Evolutionary conservation across 2,888 invertebrate genomes (phyloP).

Genomic region (Andrena flavipes): DNA sequence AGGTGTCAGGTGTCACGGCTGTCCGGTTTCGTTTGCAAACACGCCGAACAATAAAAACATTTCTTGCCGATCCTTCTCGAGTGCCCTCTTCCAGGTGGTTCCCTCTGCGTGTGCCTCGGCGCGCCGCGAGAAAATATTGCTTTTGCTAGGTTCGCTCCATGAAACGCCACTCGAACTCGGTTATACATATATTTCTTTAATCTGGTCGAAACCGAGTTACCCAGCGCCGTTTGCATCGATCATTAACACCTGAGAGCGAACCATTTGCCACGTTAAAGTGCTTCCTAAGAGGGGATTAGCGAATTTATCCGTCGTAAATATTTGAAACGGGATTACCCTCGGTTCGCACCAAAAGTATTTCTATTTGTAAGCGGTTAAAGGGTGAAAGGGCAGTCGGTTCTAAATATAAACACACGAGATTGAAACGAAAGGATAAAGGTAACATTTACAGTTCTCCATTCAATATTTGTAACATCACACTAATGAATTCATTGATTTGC

Average conservation of each 20-base stretch:
- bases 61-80: constrained; percentile 55
- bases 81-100: constrained; percentile 39
- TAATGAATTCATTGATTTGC: too few relatives aligned
- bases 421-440: too few relatives aligned
- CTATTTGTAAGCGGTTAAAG: too few relatives aligned
- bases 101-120: constrained; percentile 7
- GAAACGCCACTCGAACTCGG: constrained; percentile 21
- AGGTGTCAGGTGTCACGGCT: constrained; percentile 83
- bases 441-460: too few relatives aligned
- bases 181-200: neutral
- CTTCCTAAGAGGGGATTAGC: too few relatives aligned
- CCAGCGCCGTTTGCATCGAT: neutral
- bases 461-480: too few relatives aligned
- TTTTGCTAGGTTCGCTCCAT: constrained; percentile 28
- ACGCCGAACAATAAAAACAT: constrained; percentile 69
- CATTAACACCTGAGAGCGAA: neutral
- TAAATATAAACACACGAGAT: too few relatives aligned
- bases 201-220: neutral
- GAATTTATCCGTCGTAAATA: too few relatives aligned
- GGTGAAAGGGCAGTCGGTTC: too few relatives aligned
- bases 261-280: neutral
- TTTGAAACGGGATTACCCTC: too few relatives aligned
- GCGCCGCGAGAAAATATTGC: constrained; percentile 43
- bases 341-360: too few relatives aligned
- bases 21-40: constrained; percentile 80